Base-by-base conservation (phyloP, 1,140 invertebrate species). In the Xylocopa sonorina region DNA sequence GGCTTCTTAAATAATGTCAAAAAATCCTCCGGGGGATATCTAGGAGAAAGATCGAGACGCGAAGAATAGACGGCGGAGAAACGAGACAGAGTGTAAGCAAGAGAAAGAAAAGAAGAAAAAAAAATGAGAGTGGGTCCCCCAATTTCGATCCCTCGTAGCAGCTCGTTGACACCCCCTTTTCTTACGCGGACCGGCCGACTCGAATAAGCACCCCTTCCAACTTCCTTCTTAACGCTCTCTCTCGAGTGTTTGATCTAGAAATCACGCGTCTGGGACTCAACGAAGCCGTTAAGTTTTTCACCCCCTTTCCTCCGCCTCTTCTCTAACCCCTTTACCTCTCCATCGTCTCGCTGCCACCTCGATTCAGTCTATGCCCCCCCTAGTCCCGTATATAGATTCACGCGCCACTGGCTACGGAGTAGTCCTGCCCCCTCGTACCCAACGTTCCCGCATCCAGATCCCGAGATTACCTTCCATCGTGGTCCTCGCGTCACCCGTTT, bases 231-330 rank as follows among this genome's bases (percentile, higher is more conserved):
- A 85, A 86, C 82, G 81, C 83, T 55, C 78, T 88, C 83, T 55
- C 78, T 88, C 80, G 63, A 90, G 86, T 89, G 81, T 89, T 90
- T 91, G 88, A 89, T 89, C 85, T 87, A 60, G 60, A 88, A 89
- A 89, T 88, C 88, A 86, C 83, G 84, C 71, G 81, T 78, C 69
- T 69, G 62, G 73, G 53, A 53, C 66, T 57, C 64, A 58, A 64
- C 63, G 63, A 83, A 83, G 83, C 84, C 84, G 83, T 88, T 88
- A 83, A 79, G 87, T 90, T 82, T 81, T 81, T 82, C 84, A 84
- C 84, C 78, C 83, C 80, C 87, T 82, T 79, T 58, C 32, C 14
- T 51, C 41, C 18, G 48, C 58, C 74, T 81, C 63, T 82, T 29
- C 27, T n/a, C 29, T 63, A 66, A 34, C 60, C 63, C 64, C 51